Conservation (phyloP, 2,113 vertebrate genomes). For the Calidris pugnax region DNA sequence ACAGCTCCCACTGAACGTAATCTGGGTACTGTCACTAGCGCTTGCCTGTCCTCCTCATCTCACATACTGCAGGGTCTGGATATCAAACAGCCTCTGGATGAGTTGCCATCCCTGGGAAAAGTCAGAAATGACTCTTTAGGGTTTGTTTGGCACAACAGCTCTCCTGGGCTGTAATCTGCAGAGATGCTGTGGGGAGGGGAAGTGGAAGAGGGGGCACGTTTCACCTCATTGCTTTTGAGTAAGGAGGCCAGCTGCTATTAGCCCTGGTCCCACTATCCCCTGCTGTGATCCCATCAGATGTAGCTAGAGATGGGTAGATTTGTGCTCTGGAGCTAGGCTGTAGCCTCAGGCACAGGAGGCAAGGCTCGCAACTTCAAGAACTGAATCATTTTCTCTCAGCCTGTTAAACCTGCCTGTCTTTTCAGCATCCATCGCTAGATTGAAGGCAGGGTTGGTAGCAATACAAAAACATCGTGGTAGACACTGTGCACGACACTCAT, state of each 20-base stretch:
- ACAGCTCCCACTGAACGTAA: background rate
- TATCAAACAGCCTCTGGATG: background rate
- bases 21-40: background rate
- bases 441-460: background rate
- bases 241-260: background rate
- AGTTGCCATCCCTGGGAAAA: background rate
- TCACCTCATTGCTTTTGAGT: background rate
- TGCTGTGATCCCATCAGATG: background rate
- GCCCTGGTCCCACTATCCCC: background rate
- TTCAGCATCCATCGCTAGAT: background rate
- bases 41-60: background rate
- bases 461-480: background rate
- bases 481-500: background rate
- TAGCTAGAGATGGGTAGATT: background rate
- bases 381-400: background rate
- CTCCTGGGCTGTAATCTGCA: background rate
- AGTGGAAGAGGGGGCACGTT: accelerated
- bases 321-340: background rate
- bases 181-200: accelerated
- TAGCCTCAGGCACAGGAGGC: background rate
- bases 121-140: background rate
- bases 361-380: background rate
- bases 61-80: background rate
- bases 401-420: background rate
- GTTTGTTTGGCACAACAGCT: background rate